Evolutionary conservation across 1,140 invertebrate species (phyloP), one percentile per base, ranked within the genome.

Genomic region (Mylabris phalerata): DNA sequence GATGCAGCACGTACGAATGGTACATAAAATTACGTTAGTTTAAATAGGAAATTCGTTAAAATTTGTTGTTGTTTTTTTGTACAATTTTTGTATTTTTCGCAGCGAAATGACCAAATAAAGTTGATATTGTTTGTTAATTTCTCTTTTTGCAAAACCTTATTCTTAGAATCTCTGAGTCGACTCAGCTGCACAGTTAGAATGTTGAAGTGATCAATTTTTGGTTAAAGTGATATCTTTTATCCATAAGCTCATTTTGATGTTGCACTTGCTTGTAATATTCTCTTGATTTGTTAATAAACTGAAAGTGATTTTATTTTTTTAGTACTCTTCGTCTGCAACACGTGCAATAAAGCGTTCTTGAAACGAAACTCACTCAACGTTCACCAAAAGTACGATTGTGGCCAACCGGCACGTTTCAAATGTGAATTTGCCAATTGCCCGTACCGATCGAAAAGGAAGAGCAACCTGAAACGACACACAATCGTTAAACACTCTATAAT

Each of bases 331-430:
- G 43, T 45, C 4, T 83, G 81, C 70, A 77, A 77, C 57, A 77
- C 78, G 59, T 83, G 81, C 66, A 79, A 80, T 41, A 79, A 80
- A 68, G 75, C 74, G 59, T 79, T 79, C 72, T 75, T 77, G 67
- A 76, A 78, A 67, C 78, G 78, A 57, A 76, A 75, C 59, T 78
- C 76, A n/a, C 71, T 81, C 57, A 78, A 78, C 66, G 73, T 80
- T 48, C 83, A 86, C 60, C 79, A 79, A 60, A 84, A 80, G 58
- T 84, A 82, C 69, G 84, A 86, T 66, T 87, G 85, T 25, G 63
- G 76, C 6, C 74, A 78, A 47, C 62, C 66, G 13, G 72, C 76
- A 10, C 66, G 75, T 48, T 80, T 80, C 62, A 66, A 71, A 40
- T 80, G 79, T 57, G 75, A 78, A 27, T 71, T 78, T 54, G 52